Evolutionary conservation across 2,113 vertebrate species (phyloP), one percentile per base, ranked within the genome.

Genomic region (Spermophilus dauricus): DNA sequence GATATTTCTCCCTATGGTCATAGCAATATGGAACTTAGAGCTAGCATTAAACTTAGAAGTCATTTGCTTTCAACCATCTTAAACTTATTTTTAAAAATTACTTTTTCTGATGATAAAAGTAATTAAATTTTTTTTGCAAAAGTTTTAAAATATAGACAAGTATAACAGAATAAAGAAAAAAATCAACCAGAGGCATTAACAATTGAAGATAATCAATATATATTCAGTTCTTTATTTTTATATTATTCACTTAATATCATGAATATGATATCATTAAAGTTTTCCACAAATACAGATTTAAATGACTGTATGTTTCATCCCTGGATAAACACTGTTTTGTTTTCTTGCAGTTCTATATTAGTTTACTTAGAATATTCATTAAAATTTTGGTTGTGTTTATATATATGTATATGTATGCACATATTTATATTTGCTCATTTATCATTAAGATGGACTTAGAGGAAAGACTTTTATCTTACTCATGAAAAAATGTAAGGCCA

Each of bases 91-190:
- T 82, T 70, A 69, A 94, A 75, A 69, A 42, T 89, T 34, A 3
- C 32, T 82, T 81, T 77, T 96, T 78, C 30, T 94, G 20, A 89
- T 73, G 67, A 72, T 83, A 89, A 96, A 84, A 2, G 5, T 65
- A 69, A 76, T 69, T 48, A 89, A 75, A 69, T 42, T 1, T n/a
- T n/a, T 76, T 70, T 65, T 89, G 26, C 5, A 70, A 90, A 63
- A 7, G 12, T n/a, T 39, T 92, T 90, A 83, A 86, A 86, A 86
- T 70, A 63, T 48, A 30, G 26, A 61, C 1, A 89, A 72, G 1
- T 82, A 81, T 13, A 96, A 83, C 75, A 4, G 3, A 72, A 73
- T 77, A 82, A 83, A 81, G 26, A 80, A 95, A 53, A 7, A 7
- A 76, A 81, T n/a, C 45, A 53, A 89, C 32, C 20, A 86, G 17